A percentile compares a stretch with the other conserved stretches of the same genome.
These are phyloP conservation scores for Galeopterus variegatus DNA, from an alignment of 2,113 vertebrate genomes.

Conservation along the genomic window DNA sequence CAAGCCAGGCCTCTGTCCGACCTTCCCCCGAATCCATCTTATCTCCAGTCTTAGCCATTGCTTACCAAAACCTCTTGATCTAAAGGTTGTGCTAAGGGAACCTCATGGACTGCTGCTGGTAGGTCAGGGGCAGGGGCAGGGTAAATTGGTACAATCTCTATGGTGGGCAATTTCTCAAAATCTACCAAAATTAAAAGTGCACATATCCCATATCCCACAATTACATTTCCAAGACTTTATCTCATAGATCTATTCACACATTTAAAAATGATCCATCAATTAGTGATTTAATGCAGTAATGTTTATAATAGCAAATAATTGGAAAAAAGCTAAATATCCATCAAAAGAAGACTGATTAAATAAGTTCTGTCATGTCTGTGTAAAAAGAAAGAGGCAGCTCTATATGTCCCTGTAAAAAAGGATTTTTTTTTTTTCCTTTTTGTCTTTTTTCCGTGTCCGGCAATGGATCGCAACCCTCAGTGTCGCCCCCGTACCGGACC, in stretches of 20 bases:
- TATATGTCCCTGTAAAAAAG: not conserved
- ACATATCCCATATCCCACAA: not conserved
- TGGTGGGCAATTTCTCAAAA: not conserved
- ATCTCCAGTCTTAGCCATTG: not conserved
- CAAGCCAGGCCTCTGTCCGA: not conserved
- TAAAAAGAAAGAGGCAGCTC: conserved; percentile 32
- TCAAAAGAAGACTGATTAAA: conserved; percentile 43
- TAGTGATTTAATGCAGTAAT: not conserved
- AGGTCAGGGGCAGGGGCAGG: no score
- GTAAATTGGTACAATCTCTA: not conserved
- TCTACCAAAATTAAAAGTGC: conserved; percentile 43
- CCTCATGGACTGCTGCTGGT: not conserved
- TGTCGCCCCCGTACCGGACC: no score
- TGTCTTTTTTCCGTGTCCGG: no score
- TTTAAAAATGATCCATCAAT: conserved; percentile 44
- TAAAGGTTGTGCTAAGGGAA: not conserved
- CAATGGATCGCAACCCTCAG: no score
- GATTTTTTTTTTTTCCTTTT: conserved; percentile 1
- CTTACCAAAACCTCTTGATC: not conserved
- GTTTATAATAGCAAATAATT: conserved; percentile 43
- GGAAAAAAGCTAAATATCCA: conserved; percentile 1
- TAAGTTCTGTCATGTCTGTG: not conserved
- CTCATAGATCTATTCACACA: not conserved
- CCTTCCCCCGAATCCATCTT: not conserved
- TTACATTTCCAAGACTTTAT: conserved; percentile 21